phyloP scores from a whole-genome alignment of 2,888 invertebrate genomes.

The Anoncus sp. region DNA sequence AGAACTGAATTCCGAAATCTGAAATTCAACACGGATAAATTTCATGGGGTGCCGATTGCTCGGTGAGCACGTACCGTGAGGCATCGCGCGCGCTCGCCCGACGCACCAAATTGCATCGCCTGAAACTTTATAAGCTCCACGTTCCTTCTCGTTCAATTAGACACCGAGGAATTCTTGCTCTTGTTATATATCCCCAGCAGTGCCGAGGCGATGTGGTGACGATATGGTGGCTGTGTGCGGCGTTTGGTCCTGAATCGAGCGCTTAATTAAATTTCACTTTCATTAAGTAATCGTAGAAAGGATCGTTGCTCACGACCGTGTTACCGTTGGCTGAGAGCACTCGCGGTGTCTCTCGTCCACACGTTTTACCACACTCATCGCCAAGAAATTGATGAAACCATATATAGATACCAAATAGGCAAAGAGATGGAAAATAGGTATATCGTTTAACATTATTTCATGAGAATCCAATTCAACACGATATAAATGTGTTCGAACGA shows the following conservation, averaged over 20 bases:
- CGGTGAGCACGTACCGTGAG: conserved; percentile 37
- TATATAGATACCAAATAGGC: background rate
- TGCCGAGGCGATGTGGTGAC: conserved; percentile 19
- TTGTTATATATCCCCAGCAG: conserved; percentile 1
- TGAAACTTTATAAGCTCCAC: conserved; percentile 60
- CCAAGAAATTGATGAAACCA: conserved; percentile 9
- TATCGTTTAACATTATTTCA: background rate
- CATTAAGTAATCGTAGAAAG: conserved; percentile 58
- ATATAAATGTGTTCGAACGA: conserved; percentile 22
- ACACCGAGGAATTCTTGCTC: conserved; percentile 51
- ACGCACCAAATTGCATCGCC: conserved; percentile 51
- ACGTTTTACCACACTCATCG: background rate
- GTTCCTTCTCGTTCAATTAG: conserved; percentile 62
- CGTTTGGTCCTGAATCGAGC: conserved; percentile 11
- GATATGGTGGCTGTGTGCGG: background rate
- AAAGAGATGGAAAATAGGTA: background rate
- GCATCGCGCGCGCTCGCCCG: too few species aligned
- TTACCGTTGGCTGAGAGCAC: conserved; percentile 13
- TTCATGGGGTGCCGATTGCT: conserved; percentile 25
- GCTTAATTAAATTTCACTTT: conserved; percentile 64
- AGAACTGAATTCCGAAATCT: conserved; percentile 36
- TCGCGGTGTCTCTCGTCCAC: background rate
- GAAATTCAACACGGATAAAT: conserved; percentile 10
- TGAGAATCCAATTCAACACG: conserved; percentile 18
- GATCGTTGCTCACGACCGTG: conserved; percentile 48